A percentile compares a stretch with the other conserved stretches of the same genome.
Evolutionary conservation across 1,140 invertebrate species (phyloP).

Genomic region (Orchesella cincta): DNA sequence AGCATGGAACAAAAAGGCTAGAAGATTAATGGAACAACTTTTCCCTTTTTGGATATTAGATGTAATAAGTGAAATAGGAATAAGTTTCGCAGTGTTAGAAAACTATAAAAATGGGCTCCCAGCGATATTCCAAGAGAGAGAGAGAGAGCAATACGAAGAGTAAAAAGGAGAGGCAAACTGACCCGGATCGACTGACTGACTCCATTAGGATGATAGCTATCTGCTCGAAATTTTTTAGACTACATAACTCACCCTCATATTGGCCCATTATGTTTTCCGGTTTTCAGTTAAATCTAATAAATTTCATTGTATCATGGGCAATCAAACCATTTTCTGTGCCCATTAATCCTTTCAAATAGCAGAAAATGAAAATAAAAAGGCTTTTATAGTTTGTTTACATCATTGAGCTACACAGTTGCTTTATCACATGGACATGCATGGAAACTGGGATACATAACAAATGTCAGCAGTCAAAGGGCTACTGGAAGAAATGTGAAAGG

Average conservation of each 20-base stretch:
- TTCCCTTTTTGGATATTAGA: conserved; percentile 1
- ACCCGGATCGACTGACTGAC: conserved; percentile 37
- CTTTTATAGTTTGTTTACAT: background rate
- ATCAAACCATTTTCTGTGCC: background rate
- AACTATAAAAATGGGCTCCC: background rate
- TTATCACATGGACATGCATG: too few species aligned
- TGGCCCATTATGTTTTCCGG: conserved; percentile 51
- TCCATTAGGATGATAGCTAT: conserved; percentile 45
- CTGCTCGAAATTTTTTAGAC: conserved; percentile 47
- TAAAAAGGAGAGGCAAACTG: conserved; percentile 26
- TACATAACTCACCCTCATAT: conserved; percentile 51
- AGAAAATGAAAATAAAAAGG: background rate
- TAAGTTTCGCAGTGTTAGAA: background rate
- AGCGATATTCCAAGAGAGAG: background rate
- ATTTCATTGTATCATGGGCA: conserved; percentile 34
- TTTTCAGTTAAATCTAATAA: conserved; percentile 49
- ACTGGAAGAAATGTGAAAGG: too few species aligned
- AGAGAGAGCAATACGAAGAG: background rate
- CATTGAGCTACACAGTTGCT: too few species aligned
- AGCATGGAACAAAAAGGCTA: background rate
- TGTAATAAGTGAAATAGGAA: background rate
- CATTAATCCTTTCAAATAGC: conserved; percentile 18
- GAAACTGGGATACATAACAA: too few species aligned
- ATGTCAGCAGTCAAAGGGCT: too few species aligned
- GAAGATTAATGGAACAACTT: conserved; percentile 16